Evolutionary conservation across 2,888 invertebrate genomes (phyloP).

Genomic region (Temnothorax unifasciatus): DNA sequence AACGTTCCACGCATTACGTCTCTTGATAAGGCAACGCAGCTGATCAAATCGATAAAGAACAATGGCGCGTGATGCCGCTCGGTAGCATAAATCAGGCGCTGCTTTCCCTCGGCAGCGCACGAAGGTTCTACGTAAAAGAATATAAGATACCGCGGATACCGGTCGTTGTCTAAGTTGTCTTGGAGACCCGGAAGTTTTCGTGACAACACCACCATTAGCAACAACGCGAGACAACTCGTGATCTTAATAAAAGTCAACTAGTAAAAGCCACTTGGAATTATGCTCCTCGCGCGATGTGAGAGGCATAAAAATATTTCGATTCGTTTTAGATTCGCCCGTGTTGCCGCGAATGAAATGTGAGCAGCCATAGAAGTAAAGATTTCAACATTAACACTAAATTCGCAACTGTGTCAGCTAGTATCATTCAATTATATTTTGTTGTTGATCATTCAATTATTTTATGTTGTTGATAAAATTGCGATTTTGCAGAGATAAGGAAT

Average conservation of each 20-base stretch:
- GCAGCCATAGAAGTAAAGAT: neutral
- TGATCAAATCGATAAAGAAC: slow-evolving; percentile 55
- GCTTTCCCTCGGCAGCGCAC: neutral
- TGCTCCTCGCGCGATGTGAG: neutral
- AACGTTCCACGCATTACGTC: slow-evolving; percentile 29
- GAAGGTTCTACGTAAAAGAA: slow-evolving; percentile 25
- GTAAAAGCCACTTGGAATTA: slow-evolving; percentile 43
- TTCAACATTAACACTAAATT: neutral
- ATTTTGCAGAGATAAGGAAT: neutral
- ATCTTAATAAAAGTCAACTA: slow-evolving; percentile 52
- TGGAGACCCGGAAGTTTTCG: slow-evolving; percentile 15
- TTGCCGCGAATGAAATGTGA: neutral
- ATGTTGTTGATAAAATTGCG: neutral
- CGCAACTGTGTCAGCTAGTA: neutral
- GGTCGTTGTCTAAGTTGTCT: slow-evolving; percentile 38
- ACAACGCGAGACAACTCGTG: slow-evolving; percentile 25
- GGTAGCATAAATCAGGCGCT: slow-evolving; percentile 22
- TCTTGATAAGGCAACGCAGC: slow-evolving; percentile 41
- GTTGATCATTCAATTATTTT: no score
- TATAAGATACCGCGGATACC: slow-evolving; percentile 15
- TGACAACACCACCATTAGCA: slow-evolving; percentile 32
- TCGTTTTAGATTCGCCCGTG: neutral
- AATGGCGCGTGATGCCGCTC: slow-evolving; percentile 36
- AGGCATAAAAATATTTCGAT: slow-evolving; percentile 10
- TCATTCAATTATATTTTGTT: neutral